Conservation (phyloP, 1,140 invertebrate genomes). For the Hylaeus volcanicus region DNA sequence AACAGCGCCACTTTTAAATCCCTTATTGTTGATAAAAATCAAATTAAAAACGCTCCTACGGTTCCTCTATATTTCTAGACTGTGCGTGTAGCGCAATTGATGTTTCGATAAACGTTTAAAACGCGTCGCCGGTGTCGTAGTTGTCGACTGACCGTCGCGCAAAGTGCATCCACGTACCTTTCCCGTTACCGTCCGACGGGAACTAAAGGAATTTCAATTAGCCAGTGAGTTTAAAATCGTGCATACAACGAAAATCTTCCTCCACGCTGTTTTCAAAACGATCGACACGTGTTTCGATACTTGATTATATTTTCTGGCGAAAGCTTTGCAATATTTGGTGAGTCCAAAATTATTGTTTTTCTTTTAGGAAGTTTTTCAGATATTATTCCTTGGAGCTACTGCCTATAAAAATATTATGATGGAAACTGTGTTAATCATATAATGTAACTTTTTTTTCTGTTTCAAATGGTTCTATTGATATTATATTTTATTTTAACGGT, state of each 20-base stretch:
- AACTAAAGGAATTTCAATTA: conserved; percentile 7
- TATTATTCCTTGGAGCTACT: neutral
- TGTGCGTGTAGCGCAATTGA: conserved; percentile 19
- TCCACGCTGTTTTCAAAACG: no score
- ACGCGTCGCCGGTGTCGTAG: conserved; percentile 30
- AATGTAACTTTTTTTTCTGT: no score
- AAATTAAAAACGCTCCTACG: no score
- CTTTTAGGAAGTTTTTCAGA: neutral
- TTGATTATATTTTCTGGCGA: neutral
- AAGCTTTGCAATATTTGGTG: neutral
- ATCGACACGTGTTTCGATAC: neutral
- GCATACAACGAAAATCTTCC: neutral
- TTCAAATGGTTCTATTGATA: no score
- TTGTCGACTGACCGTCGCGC: conserved; percentile 25
- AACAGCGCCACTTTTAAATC: no score
- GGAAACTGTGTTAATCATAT: no score
- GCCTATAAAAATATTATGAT: no score
- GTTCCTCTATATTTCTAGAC: neutral
- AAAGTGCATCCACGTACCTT: conserved; percentile 7
- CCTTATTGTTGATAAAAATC: no score
- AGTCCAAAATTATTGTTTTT: neutral
- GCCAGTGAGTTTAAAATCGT: neutral
- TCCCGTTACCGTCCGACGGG: neutral
- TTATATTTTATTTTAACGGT: no score
- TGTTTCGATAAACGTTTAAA: conserved; percentile 25